Conservation (phyloP, 2,888 invertebrate genomes). For the Criorhina ranunculi region DNA sequence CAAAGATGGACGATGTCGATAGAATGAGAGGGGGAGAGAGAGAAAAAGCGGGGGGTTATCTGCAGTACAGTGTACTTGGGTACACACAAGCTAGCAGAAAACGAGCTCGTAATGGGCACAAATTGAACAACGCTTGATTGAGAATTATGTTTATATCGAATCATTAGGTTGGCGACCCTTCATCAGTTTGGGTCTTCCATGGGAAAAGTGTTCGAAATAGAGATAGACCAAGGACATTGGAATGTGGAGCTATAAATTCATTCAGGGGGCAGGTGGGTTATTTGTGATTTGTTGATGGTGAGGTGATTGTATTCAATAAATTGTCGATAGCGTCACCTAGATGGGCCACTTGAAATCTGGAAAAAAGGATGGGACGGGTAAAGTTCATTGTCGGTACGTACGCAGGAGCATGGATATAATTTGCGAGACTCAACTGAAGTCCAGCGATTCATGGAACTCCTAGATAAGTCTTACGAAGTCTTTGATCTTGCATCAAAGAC, state of each 20-base stretch:
- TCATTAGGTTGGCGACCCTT: constrained; percentile 67
- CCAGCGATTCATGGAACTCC: too few species aligned
- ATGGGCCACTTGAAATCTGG: too few species aligned
- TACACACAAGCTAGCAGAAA: constrained; percentile 31
- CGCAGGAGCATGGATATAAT: too few species aligned
- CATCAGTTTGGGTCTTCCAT: constrained; percentile 45
- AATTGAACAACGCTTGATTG: constrained; percentile 68
- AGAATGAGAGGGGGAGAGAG: too few species aligned
- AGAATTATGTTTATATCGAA: constrained; percentile 72
- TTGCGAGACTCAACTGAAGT: too few species aligned
- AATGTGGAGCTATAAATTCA: constrained; percentile 6
- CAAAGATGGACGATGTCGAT: constrained; percentile 70
- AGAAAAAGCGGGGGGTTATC: constrained; percentile 11
- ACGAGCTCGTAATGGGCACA: constrained; percentile 65
- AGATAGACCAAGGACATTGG: not conserved
- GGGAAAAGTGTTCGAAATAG: constrained; percentile 9
- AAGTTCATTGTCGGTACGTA: too few species aligned
- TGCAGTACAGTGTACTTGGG: not conserved
- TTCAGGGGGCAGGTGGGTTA: constrained; percentile 12
- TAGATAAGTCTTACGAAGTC: too few species aligned
- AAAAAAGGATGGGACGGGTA: too few species aligned
- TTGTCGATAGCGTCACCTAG: not conserved
- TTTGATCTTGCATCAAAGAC: too few species aligned
- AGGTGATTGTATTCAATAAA: constrained; percentile 5
- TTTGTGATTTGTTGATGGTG: constrained; percentile 36